These are phyloP conservation scores for Caretta caretta DNA, from an alignment of 2,113 vertebrate species.

Conservation along the genomic window DNA sequence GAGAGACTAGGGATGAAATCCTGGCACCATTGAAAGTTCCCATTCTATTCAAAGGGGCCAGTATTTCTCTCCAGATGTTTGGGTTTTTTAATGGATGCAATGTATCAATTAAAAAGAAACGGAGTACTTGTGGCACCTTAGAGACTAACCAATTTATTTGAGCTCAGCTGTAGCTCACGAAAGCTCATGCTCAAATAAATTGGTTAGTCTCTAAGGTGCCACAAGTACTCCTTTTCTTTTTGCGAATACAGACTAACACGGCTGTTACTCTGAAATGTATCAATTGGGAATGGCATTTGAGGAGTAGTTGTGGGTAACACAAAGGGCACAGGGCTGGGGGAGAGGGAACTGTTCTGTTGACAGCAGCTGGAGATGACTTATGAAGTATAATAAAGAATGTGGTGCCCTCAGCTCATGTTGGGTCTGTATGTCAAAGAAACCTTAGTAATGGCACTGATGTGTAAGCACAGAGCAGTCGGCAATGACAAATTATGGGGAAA, in stretches of 20 bases:
- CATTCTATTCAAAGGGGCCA: neutral
- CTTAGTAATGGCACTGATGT: neutral
- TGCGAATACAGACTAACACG: too few relatives aligned
- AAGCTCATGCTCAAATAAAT: too few relatives aligned
- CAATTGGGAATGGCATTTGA: neutral
- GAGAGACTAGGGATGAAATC: neutral
- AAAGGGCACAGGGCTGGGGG: neutral
- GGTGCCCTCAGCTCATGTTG: rapidly evolving
- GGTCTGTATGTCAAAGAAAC: neutral
- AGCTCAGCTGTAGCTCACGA: too few relatives aligned
- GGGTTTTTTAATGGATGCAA: neutral
- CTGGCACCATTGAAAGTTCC: neutral
- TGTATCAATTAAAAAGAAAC: neutral
- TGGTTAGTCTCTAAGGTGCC: too few relatives aligned
- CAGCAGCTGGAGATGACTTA: neutral
- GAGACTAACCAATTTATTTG: too few relatives aligned
- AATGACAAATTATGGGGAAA: neutral
- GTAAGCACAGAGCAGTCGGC: neutral
- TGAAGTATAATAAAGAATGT: neutral
- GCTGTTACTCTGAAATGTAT: neutral
- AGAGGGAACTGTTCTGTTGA: neutral
- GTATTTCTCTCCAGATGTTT: neutral
- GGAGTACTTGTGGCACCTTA: too few relatives aligned
- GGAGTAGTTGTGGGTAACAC: neutral
- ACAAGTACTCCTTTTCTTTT: too few relatives aligned